These are phyloP conservation scores for Scaptomyza caliginosa DNA, from an alignment of 2,888 invertebrate genomes.

Conservation along the genomic window DNA sequence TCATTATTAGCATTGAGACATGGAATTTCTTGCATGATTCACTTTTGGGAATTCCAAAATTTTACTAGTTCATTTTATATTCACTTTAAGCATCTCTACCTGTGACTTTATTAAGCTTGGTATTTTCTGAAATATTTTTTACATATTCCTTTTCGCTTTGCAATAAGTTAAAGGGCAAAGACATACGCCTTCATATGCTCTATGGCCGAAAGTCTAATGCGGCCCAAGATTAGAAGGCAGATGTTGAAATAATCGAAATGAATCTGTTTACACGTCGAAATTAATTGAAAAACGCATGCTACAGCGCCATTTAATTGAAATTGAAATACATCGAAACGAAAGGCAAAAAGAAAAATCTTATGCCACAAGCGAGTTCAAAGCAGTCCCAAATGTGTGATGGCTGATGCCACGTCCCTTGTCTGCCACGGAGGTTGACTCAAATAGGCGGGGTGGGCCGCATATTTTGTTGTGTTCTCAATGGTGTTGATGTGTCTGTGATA, in stretches of 20 bases:
- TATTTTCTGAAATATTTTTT: slow-evolving; percentile 6
- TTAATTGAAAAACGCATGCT: slow-evolving; percentile 77
- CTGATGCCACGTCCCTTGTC: neutral
- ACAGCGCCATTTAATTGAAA: slow-evolving; percentile 79
- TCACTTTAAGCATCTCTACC: slow-evolving; percentile 1
- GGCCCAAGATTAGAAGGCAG: slow-evolving; percentile 64
- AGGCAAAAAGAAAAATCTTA: slow-evolving; percentile 24
- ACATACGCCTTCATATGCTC: neutral
- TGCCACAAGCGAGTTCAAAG: slow-evolving; percentile 62
- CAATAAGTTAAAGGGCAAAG: slow-evolving; percentile 21
- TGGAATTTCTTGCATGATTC: slow-evolving; percentile 47
- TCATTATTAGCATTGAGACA: slow-evolving; percentile 1
- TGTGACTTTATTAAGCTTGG: slow-evolving; percentile 16
- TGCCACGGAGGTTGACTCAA: neutral
- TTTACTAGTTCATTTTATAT: slow-evolving; percentile 16
- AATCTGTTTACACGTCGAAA: slow-evolving; percentile 82
- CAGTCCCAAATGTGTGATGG: neutral
- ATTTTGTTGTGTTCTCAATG: slow-evolving; percentile 2
- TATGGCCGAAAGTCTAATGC: neutral
- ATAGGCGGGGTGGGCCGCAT: neutral
- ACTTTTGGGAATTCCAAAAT: slow-evolving; percentile 14
- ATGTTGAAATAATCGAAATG: slow-evolving; percentile 82
- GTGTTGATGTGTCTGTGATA: slow-evolving; percentile 33
- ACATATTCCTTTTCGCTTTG: neutral
- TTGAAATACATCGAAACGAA: slow-evolving; percentile 18